phyloP scores from a whole-genome alignment of 2,888 invertebrate species.

The Andrena praecox region DNA sequence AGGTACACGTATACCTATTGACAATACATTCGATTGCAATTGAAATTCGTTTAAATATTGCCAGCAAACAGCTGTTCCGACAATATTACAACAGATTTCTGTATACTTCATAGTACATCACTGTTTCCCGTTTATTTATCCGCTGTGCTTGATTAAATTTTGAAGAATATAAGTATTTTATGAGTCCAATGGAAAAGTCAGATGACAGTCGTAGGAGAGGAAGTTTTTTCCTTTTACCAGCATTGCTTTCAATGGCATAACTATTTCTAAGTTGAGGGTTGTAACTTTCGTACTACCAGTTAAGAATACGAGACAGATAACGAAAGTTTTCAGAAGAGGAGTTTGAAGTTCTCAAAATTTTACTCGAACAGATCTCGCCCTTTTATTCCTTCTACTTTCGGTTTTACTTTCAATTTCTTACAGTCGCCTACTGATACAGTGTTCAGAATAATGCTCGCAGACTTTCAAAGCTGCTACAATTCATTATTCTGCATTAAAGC shows the following conservation, averaged over 20 bases:
- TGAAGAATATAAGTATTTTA: no score
- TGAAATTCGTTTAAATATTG: constrained; percentile 15
- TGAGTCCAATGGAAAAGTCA: not conserved
- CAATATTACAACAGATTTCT: constrained; percentile 10
- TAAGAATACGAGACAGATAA: constrained; percentile 25
- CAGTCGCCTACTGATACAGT: not conserved
- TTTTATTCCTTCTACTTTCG: not conserved
- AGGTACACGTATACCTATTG: not conserved
- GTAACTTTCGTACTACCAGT: constrained; percentile 1
- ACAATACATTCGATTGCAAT: constrained; percentile 25
- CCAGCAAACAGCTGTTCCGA: not conserved
- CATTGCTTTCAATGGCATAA: not conserved
- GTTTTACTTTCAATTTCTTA: not conserved
- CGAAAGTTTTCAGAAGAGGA: constrained; percentile 1
- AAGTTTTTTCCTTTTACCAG: not conserved
- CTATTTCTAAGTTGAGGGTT: not conserved
- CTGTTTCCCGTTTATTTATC: not conserved
- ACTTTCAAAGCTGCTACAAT: no score
- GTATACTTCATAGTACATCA: not conserved
- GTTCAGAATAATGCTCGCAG: not conserved
- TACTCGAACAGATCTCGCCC: not conserved
- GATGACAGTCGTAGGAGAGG: not conserved
- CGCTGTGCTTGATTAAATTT: not conserved
- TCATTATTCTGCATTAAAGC: no score
- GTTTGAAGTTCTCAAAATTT: constrained; percentile 8